Evolutionary conservation across 2,797 vertebrate species (phyloP), one percentile per base, ranked within the genome.

Genomic region (Anomalospiza imberbis): DNA sequence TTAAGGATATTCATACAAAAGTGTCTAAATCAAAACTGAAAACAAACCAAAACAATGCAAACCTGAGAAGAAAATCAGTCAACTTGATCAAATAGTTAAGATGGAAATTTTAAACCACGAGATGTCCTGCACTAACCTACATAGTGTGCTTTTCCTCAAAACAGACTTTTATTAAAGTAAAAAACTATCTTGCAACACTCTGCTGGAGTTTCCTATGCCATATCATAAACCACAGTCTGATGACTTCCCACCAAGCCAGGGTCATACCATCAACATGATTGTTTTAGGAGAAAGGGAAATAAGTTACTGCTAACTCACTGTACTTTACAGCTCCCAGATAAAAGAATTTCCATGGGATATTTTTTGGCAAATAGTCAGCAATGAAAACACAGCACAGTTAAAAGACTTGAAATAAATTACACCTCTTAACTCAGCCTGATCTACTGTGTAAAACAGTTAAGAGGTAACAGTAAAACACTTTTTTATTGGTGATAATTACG

Each of bases 261-360:
- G 74, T 92, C 91, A 94, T 40, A 82, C 62, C 76, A 94, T 42
- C 19, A 38, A 88, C 54, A 73, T 16, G 73, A 96, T 19, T 93
- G 72, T 75, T 95, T 95, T 83, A 94, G 85, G 83, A 92, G 91
- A 85, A 94, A 86, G 73, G 76, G 95, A 96, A 97, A 68, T 85
- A 93, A 95, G 84, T 92, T 93, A 94, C 78, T 86, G 92, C 70
- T 88, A 96, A 93, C 81, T 93, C 8, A 8, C 78, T 72, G n/a
- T 55, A 73, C 53, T 96, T 94, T 40, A 74, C 90, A 89, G 76
- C 40, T 87, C 93, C 76, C 89, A 97, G 95, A 96, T 93, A 97
- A 92, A 95, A 88, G 44, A 88, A 95, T 83, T 94, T 96, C 93
- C 89, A 95, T 32, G 88, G 63, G 88, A 71, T 93, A 85, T 58